Percentiles rank a stretch among this genome's conserved stretches.
phyloP scores from a whole-genome alignment of 30 jellyfish, hydroid and myxozoan species.

The Turritopsis rubra region DNA sequence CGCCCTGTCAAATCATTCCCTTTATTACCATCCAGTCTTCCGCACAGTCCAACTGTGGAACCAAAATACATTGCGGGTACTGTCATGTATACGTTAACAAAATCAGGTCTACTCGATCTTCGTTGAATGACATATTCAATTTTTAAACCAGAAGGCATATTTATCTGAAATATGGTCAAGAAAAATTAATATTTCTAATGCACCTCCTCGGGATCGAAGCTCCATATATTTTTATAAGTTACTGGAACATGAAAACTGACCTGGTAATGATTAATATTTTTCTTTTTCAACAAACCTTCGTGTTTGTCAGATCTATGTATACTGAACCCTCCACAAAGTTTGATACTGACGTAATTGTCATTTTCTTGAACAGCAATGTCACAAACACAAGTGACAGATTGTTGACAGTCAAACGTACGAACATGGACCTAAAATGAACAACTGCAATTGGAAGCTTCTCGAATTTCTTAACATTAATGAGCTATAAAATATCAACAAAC shows the following conservation, averaged over 20 bases:
- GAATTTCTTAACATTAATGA: not conserved
- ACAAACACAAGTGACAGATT: conserved; percentile 35
- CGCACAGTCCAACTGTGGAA: conserved; percentile 50
- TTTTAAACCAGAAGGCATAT: conserved; percentile 45
- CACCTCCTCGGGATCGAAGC: not conserved
- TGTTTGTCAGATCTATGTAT: not conserved
- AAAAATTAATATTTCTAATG: no score
- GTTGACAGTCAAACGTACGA: conserved; percentile 33
- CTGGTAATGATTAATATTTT: not conserved
- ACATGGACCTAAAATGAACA: conserved; percentile 34
- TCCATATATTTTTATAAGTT: not conserved
- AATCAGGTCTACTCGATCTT: not conserved
- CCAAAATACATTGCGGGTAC: conserved; percentile 34
- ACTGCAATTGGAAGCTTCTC: not conserved
- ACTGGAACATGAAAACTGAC: not conserved
- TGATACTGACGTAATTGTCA: conserved; percentile 26
- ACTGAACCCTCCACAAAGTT: conserved; percentile 13
- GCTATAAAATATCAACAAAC: not conserved
- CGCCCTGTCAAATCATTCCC: conserved; percentile 31
- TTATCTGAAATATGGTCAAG: not conserved
- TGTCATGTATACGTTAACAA: conserved; percentile 34
- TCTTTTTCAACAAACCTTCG: not conserved
- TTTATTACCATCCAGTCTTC: conserved; percentile 30
- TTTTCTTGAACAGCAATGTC: conserved; percentile 39
- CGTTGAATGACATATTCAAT: conserved; percentile 3